Evolutionary conservation across 35 echinoderm and acorn worm species (phyloP), one percentile per base, ranked within the genome.

Genomic region (Apostichopus japonicus): DNA sequence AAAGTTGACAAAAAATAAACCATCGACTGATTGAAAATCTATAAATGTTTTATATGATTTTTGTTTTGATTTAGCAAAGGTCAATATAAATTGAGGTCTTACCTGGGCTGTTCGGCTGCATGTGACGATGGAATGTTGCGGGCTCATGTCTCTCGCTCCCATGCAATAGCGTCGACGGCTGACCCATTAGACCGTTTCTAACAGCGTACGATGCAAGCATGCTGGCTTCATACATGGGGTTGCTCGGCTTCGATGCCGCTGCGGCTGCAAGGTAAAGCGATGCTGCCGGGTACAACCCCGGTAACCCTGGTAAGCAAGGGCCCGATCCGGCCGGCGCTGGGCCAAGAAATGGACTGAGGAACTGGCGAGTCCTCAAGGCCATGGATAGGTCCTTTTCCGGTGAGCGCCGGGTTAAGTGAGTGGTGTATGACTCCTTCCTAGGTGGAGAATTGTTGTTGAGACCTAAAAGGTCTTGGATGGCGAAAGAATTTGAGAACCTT

Each of bases 61-160:
- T 33, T 33, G 27, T 27, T 44, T 44, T 44, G 33, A 44, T 44
- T 44, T 44, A 4, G 2, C 33, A 44, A 44, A 44, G 33, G 33
- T 44, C 33, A 44, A 61, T 61, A 10, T 61, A 8, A 8, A 13
- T 5, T 61, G 10, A 21, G 58, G 55, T 27, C 86, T 89, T 89
- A 89, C 86, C 86, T 72, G 86, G 86, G 23, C 86, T 89, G 22
- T 73, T 89, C 9, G 86, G 86, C 62, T 89, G 86, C 23, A 89
- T 89, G 22, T 89, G 86, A 72, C 61, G 86, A 72, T 61, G 63
- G 62, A 72, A 89, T n/a, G 61, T 16, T 10, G 86, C 62, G n/a
- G 86, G 62, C 24, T 89, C 86, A 10, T 61, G 61, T 72, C 86
- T 89, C 0, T 89, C 86, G 17, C 63, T 25, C 51, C 56, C 16